Base-by-base conservation (phyloP, 2,113 vertebrate genomes). In the Lethenteron reissneri region DNA sequence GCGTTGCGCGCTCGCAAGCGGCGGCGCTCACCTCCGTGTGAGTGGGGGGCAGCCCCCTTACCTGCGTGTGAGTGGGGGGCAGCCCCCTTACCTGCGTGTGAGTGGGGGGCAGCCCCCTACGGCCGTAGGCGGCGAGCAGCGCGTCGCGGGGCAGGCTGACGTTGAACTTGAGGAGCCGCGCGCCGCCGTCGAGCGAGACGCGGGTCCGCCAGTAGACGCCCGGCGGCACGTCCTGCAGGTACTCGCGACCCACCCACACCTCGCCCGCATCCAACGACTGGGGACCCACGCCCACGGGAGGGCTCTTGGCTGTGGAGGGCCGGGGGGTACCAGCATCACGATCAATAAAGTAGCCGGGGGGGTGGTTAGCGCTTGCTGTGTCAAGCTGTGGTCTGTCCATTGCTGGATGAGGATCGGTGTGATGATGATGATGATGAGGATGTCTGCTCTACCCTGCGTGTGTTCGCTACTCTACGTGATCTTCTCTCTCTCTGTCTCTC, bases 171-270 rank as follows among this genome's bases (percentile, higher is more conserved):
- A 99, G 82, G 81, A 94, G 94, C 79, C 90, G 74, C 0, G 94
- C 90, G 78, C 94, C 91, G 78, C 94, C 91, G 77, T 97, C 91
- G 58, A 97, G 85, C n/a, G 84, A 88, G 73, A 99, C 85, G 76
- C 92, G 88, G 80, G 95, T 96, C 77, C 94, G 86, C 92, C 94
- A 99, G 80, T 97, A 99, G 12, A 95, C 84, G 64, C 90, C 90
- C 1, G 92, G 92, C 1, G 90, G 92, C 73, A 99, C 88, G 2
- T 85, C 84, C 78, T 99, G 90, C 80, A 86, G 89, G 74, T 92
- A 86, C 73, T 92, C 89, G 10, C 85, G 84, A 56, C 91, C 91
- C 41, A 95, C 81, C 78, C 90, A 88, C 62, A 97, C 84, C 80
- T 96, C 92, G 73, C 94, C 94, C 0, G 87, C 85, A 78, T 99